A percentile compares a stretch with the other conserved stretches of the same genome.
phyloP scores from a whole-genome alignment of 2,113 vertebrate genomes.

The Seriola quinqueradiata region DNA sequence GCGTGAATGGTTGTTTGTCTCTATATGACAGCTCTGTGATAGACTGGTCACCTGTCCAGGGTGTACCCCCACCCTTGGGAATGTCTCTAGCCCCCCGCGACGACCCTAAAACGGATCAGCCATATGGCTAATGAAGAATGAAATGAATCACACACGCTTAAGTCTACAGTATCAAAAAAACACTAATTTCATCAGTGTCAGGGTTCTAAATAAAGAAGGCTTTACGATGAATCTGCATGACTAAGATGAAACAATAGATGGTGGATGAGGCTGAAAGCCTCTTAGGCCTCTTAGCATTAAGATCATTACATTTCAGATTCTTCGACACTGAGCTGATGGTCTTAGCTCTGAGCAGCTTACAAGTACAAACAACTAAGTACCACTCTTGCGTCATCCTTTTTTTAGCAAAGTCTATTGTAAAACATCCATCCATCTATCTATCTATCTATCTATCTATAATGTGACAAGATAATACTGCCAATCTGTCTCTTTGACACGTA shows the following conservation, averaged over 20 bases:
- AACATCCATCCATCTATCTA: not conserved
- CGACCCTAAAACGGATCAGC: too few species aligned
- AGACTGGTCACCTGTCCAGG: too few species aligned
- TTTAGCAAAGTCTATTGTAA: not conserved
- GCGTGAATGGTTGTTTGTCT: too few species aligned
- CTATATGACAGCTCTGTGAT: too few species aligned
- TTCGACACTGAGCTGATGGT: conserved; percentile 40
- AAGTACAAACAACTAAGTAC: conserved; percentile 13
- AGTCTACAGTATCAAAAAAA: not conserved
- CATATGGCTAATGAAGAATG: too few species aligned
- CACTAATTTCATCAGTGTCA: not conserved
- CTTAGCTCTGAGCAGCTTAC: conserved; percentile 42
- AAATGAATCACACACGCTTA: not conserved
- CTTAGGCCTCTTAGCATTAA: conserved; percentile 25
- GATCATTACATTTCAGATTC: conserved; percentile 35
- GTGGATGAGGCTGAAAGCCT: conserved; percentile 31
- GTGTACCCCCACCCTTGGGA: too few species aligned
- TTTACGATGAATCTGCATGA: conserved; percentile 33
- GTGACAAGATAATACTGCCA: not conserved
- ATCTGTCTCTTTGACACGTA: conserved; percentile 28
- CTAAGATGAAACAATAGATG: conserved; percentile 37
- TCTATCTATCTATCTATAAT: not conserved
- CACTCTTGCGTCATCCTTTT: not conserved
- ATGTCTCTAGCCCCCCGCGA: too few species aligned
- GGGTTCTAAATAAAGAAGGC: conserved; percentile 1